Base-by-base conservation (phyloP, 2,888 invertebrate species). In the Ennomos erosarius region DNA sequence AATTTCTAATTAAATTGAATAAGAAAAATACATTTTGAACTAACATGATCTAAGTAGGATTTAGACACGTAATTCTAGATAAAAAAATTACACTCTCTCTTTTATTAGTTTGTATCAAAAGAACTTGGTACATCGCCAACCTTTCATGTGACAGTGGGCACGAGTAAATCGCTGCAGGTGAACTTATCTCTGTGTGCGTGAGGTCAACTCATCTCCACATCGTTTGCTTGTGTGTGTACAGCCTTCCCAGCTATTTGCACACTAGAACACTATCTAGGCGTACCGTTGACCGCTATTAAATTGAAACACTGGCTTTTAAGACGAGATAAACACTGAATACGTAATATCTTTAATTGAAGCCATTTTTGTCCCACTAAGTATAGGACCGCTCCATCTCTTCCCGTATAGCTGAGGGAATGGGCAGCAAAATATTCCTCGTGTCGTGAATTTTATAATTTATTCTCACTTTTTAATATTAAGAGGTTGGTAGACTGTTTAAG, bases 141-240 rank as follows among this genome's bases (percentile, higher is more conserved):
- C 66, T 75, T 67, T 71, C 62, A 72, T 79, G 87, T 87, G 90
- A 90, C 90, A 90, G 86, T 85, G 82, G 83, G 88, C 88, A 89
- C 87, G 88, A 85, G 90, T 86, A 77, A 80, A 72, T 81, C 75
- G 81, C 81, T 82, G 81, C 90, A 90, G 90, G 90, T 90, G 90
- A 84, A 81, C 67, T 38, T 40, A 10, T 46, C 45, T 8, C 1
- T 71, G 91, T 90, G 85, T 84, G 89, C 75, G 90, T 90, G 88
- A 87, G 90, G 90, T 91, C 90, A 89, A 65, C 74, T 69, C 63
- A 73, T 87, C 44, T 9, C 37, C 58, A 79, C 70, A 70, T 62
- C 1, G 37, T 60, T 44, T 60, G 44, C 26, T 36, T 70, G 82
- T 80, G 80, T 77, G 80, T 57, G 70, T 57, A 56, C 59, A 65